Base-by-base conservation (phyloP, 2,113 vertebrate species). In the Cryptomyrus ogoouensis region DNA sequence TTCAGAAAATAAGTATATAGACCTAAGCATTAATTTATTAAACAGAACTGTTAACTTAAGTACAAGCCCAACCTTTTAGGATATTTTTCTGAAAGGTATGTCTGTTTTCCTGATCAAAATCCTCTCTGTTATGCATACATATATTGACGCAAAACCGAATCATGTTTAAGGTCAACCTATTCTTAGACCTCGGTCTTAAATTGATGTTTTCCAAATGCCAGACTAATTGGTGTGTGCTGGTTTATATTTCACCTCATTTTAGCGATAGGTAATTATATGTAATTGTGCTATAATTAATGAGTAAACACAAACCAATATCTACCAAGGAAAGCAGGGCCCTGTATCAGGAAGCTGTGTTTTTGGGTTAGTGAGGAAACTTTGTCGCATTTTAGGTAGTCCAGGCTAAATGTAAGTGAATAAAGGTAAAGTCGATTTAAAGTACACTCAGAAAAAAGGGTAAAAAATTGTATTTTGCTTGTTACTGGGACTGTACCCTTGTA, bases 151-250 rank as follows among this genome's bases (percentile, higher is more conserved):
- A 86, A 92, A 91, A 94, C 87, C 91, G 90, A 92, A 94, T 93
- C 91, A 90, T 93, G 92, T 93, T 93, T 93, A 92, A 94, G 94
- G 93, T 95, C 93, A 92, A 77, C 88, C 91, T 95, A 94, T 95
- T 95, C 92, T 94, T 90, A 87, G 90, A 70, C 83, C 35, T 46
- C 84, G 39, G 66, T 27, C 83, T 87, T 58, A 58, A 93, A 92
- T 91, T 93, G 91, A 93, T 95, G 94, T 94, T 95, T 95, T 95
- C 94, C 94, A 94, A 95, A 96, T 96, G 95, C 95, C 95, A 94
- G 89, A 87, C 93, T 96, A 95, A 96, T 95, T 95, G 93, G 91
- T 91, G 93, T 94, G 94, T 95, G 94, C 94, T 92, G 21, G 93
- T 88, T 92, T 95, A 95, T 93, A 95, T 94, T 95, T 95, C 95